Base-by-base conservation (phyloP, 2,888 invertebrate genomes). In the Aethes cnicana region DNA sequence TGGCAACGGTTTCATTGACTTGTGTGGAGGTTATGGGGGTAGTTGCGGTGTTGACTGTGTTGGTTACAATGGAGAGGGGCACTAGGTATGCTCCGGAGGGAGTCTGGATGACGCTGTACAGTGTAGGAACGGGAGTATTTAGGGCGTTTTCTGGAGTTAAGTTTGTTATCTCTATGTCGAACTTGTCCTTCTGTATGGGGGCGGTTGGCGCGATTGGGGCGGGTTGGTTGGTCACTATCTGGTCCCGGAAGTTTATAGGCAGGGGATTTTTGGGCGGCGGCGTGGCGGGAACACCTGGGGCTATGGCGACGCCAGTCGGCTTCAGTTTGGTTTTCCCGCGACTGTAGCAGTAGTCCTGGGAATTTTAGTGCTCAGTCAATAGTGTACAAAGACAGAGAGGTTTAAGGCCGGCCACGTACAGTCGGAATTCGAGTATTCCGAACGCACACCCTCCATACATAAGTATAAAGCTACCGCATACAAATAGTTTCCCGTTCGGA, bases 231-330 rank as follows among this genome's bases (percentile, higher is more conserved):
- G 52, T 52, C 2, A 50, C 25, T 7, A 76, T 69, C 5, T 58
- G 33, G 53, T 77, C 69, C 1, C 67, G 75, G 43, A 83, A 84
- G 33, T 71, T 64, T 30, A 75, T 73, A 1, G 82, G 84, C 1
- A 85, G 56, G 0, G 83, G 74, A 0, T 50, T 44, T 57, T 81
- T 83, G 25, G 39, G 35, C 0, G 65, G 61, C 0, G 58, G 54
- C 1, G 47, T 20, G 0, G 65, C 35, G 0, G 55, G 25, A 3
- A 63, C 17, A 0, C 68, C 72, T n/a, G n/a, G n/a, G n/a, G n/a
- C n/a, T n/a, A n/a, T n/a, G n/a, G n/a, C n/a, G n/a, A n/a, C n/a
- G n/a, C n/a, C n/a, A n/a, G n/a, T n/a, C n/a, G n/a, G n/a, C n/a
- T n/a, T n/a, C n/a, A n/a, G n/a, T n/a, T n/a, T n/a, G n/a, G n/a